These are phyloP conservation scores for Pecten maximus DNA, from an alignment of 2,888 invertebrate genomes.

Conservation along the genomic window DNA sequence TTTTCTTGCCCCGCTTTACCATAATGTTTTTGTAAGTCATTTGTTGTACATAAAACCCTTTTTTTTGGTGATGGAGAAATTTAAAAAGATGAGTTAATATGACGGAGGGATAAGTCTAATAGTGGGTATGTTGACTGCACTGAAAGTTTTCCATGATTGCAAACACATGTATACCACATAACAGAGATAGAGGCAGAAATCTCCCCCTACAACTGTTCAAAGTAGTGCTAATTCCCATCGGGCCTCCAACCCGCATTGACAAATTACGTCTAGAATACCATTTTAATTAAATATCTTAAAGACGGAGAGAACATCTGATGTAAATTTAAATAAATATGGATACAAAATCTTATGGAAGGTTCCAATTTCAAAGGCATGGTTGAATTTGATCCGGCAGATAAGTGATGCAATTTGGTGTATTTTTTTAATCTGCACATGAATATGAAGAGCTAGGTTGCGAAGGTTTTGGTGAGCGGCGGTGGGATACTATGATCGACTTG, in stretches of 20 bases:
- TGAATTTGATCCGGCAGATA: constrained; percentile 30
- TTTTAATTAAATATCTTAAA: constrained; percentile 35
- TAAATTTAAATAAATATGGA: constrained; percentile 27
- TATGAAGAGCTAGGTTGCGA: not conserved
- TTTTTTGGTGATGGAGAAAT: not conserved
- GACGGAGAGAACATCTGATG: constrained; percentile 4
- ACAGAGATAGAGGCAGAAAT: not conserved
- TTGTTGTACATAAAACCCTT: not conserved
- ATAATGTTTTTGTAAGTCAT: not conserved
- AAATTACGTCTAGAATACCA: constrained; percentile 30
- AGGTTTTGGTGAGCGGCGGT: not conserved
- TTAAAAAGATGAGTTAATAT: not conserved
- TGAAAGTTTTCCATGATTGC: not conserved
- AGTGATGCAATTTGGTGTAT: constrained; percentile 33
- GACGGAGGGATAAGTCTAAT: not conserved
- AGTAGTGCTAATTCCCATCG: not conserved
- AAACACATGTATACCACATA: constrained; percentile 3
- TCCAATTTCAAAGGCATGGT: constrained; percentile 28
- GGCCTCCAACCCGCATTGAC: not conserved
- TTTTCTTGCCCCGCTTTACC: not conserved
- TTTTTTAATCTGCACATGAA: constrained; percentile 32
- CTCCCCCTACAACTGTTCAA: constrained; percentile 15
- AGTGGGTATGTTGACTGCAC: not conserved
- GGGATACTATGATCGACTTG: constrained; percentile 22
- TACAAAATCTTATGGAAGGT: constrained; percentile 33